phyloP scores from a whole-genome alignment of 2,113 vertebrate species.

The Pithys albifrons region DNA sequence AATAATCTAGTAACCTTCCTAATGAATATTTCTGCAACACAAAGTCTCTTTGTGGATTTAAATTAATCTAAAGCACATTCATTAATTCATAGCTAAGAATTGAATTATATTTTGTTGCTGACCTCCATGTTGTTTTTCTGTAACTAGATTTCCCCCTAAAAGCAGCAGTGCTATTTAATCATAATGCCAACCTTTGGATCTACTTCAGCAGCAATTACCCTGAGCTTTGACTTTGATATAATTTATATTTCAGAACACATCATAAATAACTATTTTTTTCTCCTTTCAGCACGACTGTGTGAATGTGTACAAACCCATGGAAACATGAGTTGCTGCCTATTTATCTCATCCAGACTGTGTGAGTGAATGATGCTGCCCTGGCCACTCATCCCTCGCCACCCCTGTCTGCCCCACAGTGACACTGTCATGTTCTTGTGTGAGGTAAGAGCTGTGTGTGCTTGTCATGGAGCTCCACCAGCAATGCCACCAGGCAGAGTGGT shows the following conservation, averaged over 20 bases:
- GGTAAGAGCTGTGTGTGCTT: background rate
- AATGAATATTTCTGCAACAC: conserved; percentile 65
- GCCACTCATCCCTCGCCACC: background rate
- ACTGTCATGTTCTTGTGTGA: background rate
- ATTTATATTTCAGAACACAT: conserved; percentile 51
- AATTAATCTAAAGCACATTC: conserved; percentile 71
- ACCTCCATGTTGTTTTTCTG: conserved; percentile 61
- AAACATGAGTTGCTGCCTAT: conserved; percentile 5
- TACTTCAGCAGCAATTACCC: conserved; percentile 64
- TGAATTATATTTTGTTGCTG: conserved; percentile 65
- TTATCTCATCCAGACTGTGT: background rate
- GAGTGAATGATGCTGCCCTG: background rate
- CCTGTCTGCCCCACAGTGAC: background rate
- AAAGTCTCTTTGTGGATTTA: conserved; percentile 63
- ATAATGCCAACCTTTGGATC: conserved; percentile 61
- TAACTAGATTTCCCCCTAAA: conserved; percentile 68
- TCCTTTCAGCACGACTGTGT: background rate
- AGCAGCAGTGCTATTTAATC: conserved; percentile 59
- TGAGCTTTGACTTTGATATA: conserved; percentile 58
- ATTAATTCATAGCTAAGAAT: conserved; percentile 70
- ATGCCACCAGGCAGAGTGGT: background rate
- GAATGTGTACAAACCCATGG: background rate
- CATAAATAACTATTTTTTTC: conserved; percentile 56
- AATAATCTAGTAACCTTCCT: conserved; percentile 55
- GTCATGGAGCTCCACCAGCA: background rate